These are phyloP conservation scores for Ypsolopha sequella DNA, from an alignment of 2,888 invertebrate species.

Conservation along the genomic window DNA sequence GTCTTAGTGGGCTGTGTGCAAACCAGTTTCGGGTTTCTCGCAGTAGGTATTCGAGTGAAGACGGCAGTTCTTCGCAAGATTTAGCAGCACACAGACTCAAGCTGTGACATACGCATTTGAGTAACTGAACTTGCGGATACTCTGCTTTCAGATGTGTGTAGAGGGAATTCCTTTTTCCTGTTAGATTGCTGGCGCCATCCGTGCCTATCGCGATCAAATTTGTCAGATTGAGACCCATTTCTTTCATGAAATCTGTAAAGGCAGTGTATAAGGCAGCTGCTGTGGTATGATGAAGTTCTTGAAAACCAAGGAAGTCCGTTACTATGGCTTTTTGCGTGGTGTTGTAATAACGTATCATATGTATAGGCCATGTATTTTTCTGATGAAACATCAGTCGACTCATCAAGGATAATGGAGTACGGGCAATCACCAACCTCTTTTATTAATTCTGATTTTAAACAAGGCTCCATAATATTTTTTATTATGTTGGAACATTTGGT, in stretches of 20 bases:
- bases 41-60: conserved; percentile 11
- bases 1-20: conserved; percentile 10
- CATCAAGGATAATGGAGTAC: neutral
- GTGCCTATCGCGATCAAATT: conserved; percentile 12
- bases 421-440: neutral
- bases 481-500: neutral
- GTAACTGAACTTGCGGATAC: conserved; percentile 8
- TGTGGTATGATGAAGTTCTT: neutral
- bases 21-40: conserved; percentile 17
- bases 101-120: conserved; percentile 9
- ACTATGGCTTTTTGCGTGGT: neutral
- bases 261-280: neutral
- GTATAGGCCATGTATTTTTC: neutral
- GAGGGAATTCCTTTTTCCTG: conserved; percentile 9
- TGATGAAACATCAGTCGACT: neutral
- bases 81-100: conserved; percentile 3
- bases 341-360: neutral
- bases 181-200: conserved; percentile 11
- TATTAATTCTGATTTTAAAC: neutral
- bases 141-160: conserved; percentile 10
- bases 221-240: neutral
- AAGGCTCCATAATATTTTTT: neutral
- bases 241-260: neutral
- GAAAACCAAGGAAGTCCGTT: neutral
- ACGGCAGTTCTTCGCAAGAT: conserved; percentile 6